Evolutionary conservation across 2,888 invertebrate species (phyloP), one percentile per base, ranked within the genome.

Genomic region (Cryptocheilus praepositus): DNA sequence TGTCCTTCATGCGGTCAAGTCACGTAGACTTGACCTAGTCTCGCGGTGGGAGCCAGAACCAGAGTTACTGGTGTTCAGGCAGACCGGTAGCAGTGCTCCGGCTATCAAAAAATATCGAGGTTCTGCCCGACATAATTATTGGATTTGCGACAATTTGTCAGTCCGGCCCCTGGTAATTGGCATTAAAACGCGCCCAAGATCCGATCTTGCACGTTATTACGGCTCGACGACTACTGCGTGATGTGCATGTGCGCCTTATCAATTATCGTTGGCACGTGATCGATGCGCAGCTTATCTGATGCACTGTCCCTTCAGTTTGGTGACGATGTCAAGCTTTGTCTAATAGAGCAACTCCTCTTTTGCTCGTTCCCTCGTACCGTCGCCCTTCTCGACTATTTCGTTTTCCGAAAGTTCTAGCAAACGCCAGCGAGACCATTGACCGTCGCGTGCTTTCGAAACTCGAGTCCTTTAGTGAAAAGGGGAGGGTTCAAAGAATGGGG

Each of bases 171-270:
- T 61, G 73, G 79, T 85, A 85, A 86, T 86, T 86, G 82, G 80
- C 80, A 82, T 84, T 86, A 86, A 86, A 86, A 85, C 82, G 84
- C 77, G 74, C 67, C 68, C 76, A 68, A 81, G 82, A 84, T 84
- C 74, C 76, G 79, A 85, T 84, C 81, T 76, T 59, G 67, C 58
- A 53, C 60, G 71, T 70, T 76, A 76, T 75, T 72, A 68, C 73
- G 61, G 53, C 51, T 13, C 63, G 19, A 45, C 56, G 51, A 15
- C 54, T 57, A 8, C 58, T 22, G 54, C 52, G 59, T 52, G 67
- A 66, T 73, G 63, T 52, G 67, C 53, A 60, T 45, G 67, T 11
- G 8, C 61, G 64, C 60, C 65, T 71, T 77, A 77, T 82, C 78
- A 71, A 73, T 71, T 71, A 74, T 81, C 76, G 64, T 8, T 28